A percentile compares a stretch with the other conserved stretches of the same genome.
Evolutionary conservation across 2,113 vertebrate species (phyloP).

Genomic region (Gopherus evgoodei): DNA sequence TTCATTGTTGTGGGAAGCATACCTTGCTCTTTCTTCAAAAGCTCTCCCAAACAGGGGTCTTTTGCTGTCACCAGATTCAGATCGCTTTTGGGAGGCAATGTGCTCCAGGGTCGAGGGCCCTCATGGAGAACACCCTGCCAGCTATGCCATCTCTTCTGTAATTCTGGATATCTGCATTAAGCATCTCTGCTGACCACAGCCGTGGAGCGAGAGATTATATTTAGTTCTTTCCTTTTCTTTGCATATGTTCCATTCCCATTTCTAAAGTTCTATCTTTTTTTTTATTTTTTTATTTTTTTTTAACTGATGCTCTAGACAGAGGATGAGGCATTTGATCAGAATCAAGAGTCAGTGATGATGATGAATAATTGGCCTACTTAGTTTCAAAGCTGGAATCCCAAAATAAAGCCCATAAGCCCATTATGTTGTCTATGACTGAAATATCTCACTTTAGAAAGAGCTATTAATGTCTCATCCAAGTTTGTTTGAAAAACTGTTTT

Average conservation of each 20-base stretch:
- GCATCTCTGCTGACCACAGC: not conserved
- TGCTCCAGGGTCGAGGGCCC: not conserved
- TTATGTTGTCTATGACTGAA: not conserved
- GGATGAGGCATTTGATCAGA: not conserved
- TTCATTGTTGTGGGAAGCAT: not conserved
- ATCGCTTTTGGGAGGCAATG: not conserved
- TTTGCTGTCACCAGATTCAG: accelerated
- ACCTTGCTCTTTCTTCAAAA: not conserved
- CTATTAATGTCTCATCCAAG: not conserved
- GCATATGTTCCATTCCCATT: too few species aligned
- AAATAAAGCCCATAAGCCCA: not conserved
- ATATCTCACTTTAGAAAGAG: accelerated
- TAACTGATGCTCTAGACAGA: not conserved
- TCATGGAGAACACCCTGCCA: not conserved
- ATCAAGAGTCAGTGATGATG: not conserved
- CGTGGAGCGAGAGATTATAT: not conserved
- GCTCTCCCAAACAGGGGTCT: not conserved
- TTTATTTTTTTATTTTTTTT: not conserved
- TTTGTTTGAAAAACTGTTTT: accelerated
- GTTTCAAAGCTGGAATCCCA: not conserved
- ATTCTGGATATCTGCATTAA: not conserved
- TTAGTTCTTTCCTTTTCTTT: not conserved
- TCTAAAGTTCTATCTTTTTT: not conserved
- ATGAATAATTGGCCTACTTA: not conserved
- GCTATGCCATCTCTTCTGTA: not conserved